Evolutionary conservation across 37 sponge, comb jelly and placozoan species (phyloP).

Genomic region (Cladorhizidae sp.): DNA sequence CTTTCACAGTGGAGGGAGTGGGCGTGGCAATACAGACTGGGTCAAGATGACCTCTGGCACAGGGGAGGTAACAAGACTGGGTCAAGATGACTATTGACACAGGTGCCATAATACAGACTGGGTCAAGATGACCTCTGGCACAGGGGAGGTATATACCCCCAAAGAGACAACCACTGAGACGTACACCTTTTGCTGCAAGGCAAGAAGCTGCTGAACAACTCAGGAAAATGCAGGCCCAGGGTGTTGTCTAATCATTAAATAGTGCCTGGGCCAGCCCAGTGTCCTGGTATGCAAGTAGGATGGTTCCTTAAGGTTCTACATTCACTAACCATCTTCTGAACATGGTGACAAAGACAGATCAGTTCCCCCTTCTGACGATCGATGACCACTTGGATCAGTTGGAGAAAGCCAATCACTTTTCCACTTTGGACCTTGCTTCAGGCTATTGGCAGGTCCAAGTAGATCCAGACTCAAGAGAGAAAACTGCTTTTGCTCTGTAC

Average conservation of each 20-base stretch:
- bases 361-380: constrained; percentile 42
- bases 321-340: constrained; percentile 57
- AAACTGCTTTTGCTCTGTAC: constrained; percentile 65
- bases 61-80: neutral
- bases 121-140: neutral
- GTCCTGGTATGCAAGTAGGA: constrained; percentile 63
- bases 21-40: neutral
- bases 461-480: constrained; percentile 29
- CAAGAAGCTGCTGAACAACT: constrained; percentile 53
- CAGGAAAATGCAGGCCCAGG: constrained; percentile 44
- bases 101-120: neutral
- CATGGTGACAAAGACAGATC: constrained; percentile 60
- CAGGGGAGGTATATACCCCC: neutral
- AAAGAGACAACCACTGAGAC: constrained; percentile 27
- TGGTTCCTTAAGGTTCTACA: constrained; percentile 25
- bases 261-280: too few species aligned
- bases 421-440: constrained; percentile 62
- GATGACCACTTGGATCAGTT: constrained; percentile 50
- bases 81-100: too few species aligned
- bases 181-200: constrained; percentile 56
- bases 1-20: neutral
- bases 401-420: constrained; percentile 38
- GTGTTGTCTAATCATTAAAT: constrained; percentile 62
- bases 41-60: neutral
- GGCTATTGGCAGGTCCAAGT: constrained; percentile 66